phyloP scores from a whole-genome alignment of 2,797 vertebrate species.

The Onychomys arenicola region DNA sequence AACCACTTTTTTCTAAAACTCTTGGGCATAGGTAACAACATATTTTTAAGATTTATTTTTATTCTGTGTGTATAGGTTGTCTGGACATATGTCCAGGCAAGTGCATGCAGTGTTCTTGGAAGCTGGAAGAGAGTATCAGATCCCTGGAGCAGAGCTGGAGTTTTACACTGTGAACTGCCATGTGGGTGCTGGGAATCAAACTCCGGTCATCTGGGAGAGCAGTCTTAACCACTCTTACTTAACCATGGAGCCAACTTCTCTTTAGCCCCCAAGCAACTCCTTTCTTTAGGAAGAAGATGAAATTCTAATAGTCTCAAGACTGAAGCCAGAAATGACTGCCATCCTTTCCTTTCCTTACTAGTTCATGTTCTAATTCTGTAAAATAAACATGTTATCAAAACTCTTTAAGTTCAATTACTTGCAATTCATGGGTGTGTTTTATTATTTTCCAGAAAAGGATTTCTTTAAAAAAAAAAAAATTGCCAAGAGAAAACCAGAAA shows the following conservation, averaged over 20 bases:
- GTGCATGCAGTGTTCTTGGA: background rate
- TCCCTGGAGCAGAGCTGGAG: background rate
- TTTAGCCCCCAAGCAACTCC: background rate
- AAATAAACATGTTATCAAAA: slow-evolving; percentile 49
- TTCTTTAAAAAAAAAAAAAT: background rate
- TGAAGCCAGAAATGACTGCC: background rate
- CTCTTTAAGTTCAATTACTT: slow-evolving; percentile 39
- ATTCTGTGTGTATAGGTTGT: background rate
- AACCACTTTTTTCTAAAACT: slow-evolving; percentile 43
- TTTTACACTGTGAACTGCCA: background rate
- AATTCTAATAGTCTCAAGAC: slow-evolving; percentile 21
- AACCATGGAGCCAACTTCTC: background rate
- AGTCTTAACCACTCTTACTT: background rate
- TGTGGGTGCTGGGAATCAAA: background rate
- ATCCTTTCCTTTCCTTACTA: background rate
- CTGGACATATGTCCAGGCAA: background rate
- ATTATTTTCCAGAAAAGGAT: background rate
- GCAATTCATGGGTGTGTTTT: slow-evolving; percentile 15
- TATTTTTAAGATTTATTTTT: background rate
- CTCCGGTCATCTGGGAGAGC: background rate
- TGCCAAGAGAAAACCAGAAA: background rate
- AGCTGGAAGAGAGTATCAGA: background rate
- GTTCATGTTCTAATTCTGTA: slow-evolving; percentile 23
- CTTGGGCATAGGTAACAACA: slow-evolving; percentile 6
- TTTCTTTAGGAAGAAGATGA: slow-evolving; percentile 64